Base-by-base conservation (phyloP, 2,113 vertebrate species). In the Daubentonia madagascariensis region DNA sequence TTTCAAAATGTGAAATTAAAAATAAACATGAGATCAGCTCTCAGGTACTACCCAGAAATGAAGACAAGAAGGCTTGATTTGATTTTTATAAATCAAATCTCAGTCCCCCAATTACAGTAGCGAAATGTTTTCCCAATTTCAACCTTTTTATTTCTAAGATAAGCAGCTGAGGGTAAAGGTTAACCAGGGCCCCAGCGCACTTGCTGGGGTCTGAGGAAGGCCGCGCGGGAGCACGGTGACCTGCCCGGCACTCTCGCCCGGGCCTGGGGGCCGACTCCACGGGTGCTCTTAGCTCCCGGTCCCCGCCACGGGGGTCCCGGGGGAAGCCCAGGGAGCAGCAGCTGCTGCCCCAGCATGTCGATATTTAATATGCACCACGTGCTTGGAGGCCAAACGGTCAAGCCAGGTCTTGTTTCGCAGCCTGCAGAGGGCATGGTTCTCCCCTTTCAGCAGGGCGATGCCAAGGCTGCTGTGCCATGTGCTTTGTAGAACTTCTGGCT, bases 181-280 rank as follows among this genome's bases (percentile, higher is more conserved):
- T 16, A 14, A 30, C 68, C 40, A 45, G 57, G 81, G 25, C 40
- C 8, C 50, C 20, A 23, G 17, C 17, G 48, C 16, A n/a, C 5
- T 9, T 70, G 22, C 12, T 28, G 32, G 48, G 43, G 35, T 22
- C 79, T 50, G 18, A 22, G 40, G 79, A 13, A 11, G 35, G 35
- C 8, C 8, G 32, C 0, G 0, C 17, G 63, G 32, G 30, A 10
- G n/a, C 11, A 32, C 11, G 0, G 5, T 3, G 13, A 4, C 59
- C 59, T 3, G 28, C 35, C 76, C 20, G 89, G 30, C 8, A 0
- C 45, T 70, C 23, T 22, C n/a, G 1, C 0, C 20, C 68, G 10
- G 9, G n/a, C 68, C n/a, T 70, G n/a, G n/a, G 68, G 3, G 59
- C 10, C 13, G 4, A 28, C 23, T 4, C 11, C 25, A 9, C 59